Conservation (phyloP, 1,140 invertebrate species). For the Olivierus martensii region DNA sequence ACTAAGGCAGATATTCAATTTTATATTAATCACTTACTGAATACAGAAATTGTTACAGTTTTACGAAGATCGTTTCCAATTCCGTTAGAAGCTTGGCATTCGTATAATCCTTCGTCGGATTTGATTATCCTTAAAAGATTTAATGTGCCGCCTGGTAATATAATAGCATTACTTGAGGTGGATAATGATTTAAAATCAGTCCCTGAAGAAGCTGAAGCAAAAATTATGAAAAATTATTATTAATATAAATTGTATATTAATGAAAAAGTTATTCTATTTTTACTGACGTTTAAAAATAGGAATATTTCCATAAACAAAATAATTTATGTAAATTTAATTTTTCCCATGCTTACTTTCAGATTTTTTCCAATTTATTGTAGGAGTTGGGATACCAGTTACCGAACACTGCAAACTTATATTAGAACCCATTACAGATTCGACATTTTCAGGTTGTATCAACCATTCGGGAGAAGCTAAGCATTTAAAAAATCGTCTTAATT, state of each 20-base stretch:
- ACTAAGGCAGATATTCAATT: too few relatives aligned
- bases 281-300: too few relatives aligned
- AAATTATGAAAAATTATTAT: too few relatives aligned
- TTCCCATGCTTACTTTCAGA: not conserved
- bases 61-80: conserved; percentile 1
- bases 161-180: too few relatives aligned
- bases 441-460: not conserved
- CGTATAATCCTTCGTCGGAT: conserved; percentile 12
- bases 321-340: too few relatives aligned
- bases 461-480: not conserved
- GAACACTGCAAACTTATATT: conserved; percentile 6
- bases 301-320: too few relatives aligned
- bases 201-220: too few relatives aligned
- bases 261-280: too few relatives aligned
- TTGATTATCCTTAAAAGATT: conserved; percentile 6
- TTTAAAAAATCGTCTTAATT: not conserved
- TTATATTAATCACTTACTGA: conserved; percentile 10
- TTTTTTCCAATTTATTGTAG: conserved; percentile 5
- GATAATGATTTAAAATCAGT: too few relatives aligned
- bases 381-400: conserved; percentile 1
- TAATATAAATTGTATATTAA: too few relatives aligned
- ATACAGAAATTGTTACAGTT: conserved; percentile 1
- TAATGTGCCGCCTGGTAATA: not conserved
- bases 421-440: conserved; percentile 1
- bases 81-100: conserved; percentile 8